Evolutionary conservation across 2,888 invertebrate genomes (phyloP).

Genomic region (Morpho achilles): DNA sequence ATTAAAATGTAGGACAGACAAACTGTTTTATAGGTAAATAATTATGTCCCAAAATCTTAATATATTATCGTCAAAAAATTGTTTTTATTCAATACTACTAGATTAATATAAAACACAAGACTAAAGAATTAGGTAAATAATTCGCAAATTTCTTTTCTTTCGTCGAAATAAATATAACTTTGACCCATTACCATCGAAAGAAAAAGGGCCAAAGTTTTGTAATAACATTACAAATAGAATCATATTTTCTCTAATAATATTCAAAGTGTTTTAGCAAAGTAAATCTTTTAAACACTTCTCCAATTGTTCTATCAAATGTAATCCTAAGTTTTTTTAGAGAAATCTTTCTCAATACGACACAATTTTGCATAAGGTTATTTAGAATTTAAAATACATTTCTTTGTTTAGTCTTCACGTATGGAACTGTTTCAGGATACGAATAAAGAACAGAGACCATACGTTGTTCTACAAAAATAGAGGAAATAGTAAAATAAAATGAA

Average conservation of each 20-base stretch:
- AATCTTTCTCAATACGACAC: no score
- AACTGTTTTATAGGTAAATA: no score
- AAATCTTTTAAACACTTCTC: neutral
- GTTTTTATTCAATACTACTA: no score
- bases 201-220: constrained; percentile 20
- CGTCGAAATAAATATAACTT: constrained; percentile 11
- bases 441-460: constrained; percentile 6
- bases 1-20: no score
- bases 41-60: no score
- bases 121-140: constrained; percentile 9
- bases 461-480: neutral
- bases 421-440: neutral
- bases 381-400: neutral
- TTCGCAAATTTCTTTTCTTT: constrained; percentile 13
- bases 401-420: neutral
- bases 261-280: constrained; percentile 1
- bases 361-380: no score
- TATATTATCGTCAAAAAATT: no score
- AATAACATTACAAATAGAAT: constrained; percentile 17
- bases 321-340: neutral
- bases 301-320: neutral
- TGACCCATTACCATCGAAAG: constrained; percentile 18
- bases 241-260: constrained; percentile 11
- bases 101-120: neutral
- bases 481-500: constrained; percentile 15